Base-by-base conservation (phyloP, 1,140 invertebrate genomes). In the Wiebesia pumilae region DNA sequence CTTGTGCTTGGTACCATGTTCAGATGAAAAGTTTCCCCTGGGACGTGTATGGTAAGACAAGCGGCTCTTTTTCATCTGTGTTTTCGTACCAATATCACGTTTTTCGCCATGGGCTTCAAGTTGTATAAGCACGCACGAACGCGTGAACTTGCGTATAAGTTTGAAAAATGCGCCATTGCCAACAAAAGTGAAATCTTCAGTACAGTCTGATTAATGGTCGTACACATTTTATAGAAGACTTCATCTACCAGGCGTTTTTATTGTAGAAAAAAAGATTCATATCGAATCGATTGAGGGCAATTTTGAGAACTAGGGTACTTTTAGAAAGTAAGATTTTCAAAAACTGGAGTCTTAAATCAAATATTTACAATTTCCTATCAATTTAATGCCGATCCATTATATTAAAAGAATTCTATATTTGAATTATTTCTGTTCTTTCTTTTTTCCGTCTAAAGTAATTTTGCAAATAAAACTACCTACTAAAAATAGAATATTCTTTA, bases 11-110 rank as follows among this genome's bases (percentile, higher is more conserved):
- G 51, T 33, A 14, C 40, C n/a, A 38, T 33, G 51, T 30, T 67
- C 30, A 65, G 69, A 83, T 87, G 73, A 87, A 87, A 86, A 87
- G 54, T 83, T 87, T 58, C 82, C 54, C 73, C 19, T 33, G 82
- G 73, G 51, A 84, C 71, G 51, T 65, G 54, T 81, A 38, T 27
- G 35, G 83, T 75, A 85, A 85, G 58, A 58, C 84, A 81, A 30
- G 47, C 69, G 47, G 10, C 30, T 73, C 67, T 43, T 83, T 43
- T 71, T 83, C 67, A 27, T 84, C 73, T 77, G 38, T 51, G 51
- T 77, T 58, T 81, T 47, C 35, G 3, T 62, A 35, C 24, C 6
- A 54, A n/a, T 38, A 16, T 81, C 62, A 81, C 62, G 58, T 81
- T 24, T 9, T 40, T 81, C 30, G 7, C 24, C 47, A 35, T 62